Conservation (phyloP, 2,797 vertebrate species). For the Mormyrus proboscirostris region DNA sequence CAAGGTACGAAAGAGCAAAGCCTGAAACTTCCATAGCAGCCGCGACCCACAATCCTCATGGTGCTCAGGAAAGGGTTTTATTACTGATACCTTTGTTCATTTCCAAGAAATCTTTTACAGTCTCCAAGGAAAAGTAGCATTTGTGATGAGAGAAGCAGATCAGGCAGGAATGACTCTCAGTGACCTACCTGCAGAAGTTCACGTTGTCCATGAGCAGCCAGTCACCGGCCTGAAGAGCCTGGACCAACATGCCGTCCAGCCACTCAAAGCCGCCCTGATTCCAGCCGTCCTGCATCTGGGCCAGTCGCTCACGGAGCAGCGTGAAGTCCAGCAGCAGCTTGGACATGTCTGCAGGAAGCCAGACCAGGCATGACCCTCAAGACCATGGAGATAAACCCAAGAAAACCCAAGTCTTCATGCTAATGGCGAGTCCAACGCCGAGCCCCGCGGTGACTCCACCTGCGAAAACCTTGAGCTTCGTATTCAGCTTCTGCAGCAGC, state of each 20-base stretch:
- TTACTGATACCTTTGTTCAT: neutral
- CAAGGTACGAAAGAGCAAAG: neutral
- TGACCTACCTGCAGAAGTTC: conserved; percentile 91
- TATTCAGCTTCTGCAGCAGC: conserved; percentile 84
- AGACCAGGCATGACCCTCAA: neutral
- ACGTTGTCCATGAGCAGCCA: conserved; percentile 99
- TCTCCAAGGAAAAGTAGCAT: neutral
- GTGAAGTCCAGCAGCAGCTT: conserved; percentile 83
- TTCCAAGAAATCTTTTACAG: neutral
- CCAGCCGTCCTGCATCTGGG: conserved; percentile 68
- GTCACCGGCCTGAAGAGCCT: conserved; percentile 83
- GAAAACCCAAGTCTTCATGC: no score
- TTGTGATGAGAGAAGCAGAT: neutral
- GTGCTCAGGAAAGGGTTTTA: neutral
- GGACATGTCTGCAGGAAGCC: conserved; percentile 72
- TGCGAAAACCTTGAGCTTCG: conserved; percentile 78
- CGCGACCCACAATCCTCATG: neutral
- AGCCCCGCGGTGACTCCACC: conserved; percentile 42
- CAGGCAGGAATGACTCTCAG: neutral
- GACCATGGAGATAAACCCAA: neutral
- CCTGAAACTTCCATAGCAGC: neutral
- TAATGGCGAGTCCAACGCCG: neutral
- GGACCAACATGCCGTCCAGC: conserved; percentile 89
- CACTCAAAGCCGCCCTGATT: conserved; percentile 89
- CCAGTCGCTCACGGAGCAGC: conserved; percentile 72